Base-by-base conservation (phyloP, 2,113 vertebrate species). In the Siphamia tubifer region DNA sequence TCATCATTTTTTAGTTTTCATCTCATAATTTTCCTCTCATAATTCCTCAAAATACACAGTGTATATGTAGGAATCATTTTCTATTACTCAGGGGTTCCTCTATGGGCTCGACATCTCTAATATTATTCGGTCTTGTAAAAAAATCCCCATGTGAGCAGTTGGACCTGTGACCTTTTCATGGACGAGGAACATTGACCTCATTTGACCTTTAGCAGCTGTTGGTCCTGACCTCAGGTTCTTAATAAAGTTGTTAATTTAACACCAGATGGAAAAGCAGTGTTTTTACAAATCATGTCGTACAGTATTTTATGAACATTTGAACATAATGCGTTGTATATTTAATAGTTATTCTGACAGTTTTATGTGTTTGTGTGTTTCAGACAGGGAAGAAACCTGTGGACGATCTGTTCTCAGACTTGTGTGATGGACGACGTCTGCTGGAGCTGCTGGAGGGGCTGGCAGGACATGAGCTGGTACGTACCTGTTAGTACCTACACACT, bases 381-480 rank as follows among this genome's bases (percentile, higher is more conserved):
- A 94, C 93, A 90, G 92, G 94, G 68, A 96, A 91, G 85, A 89
- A 91, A 20, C 87, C 91, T 9, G 94, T 98, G 80, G 93, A 96
- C 66, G 94, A 99, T 85, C 94, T 99, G 77, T 99, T 99, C 90
- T 95, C 91, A 62, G 97, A 99, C 86, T 93, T 99, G 65, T 93
- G 94, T 90, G 97, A 99, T 96, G 98, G 98, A 71, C 93, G 95
- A 75, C 94, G 94, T 71, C 95, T 99, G 86, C 90, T 99, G 90
- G 96, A 99, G 86, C 94, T 99, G 69, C 89, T 99, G 76, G 95
- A 98, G 93, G 93, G 93, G 82, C 92, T 99, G 82, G 91, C 93
- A 67, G 95, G 95, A 62, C 94, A 94, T 85, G 94, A 96, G 88
- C 84, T 96, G 93, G 98, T 98, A 90, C n/a, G n/a, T n/a, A n/a